phyloP scores from a whole-genome alignment of 2,113 vertebrate species.

The Cathartes aura region DNA sequence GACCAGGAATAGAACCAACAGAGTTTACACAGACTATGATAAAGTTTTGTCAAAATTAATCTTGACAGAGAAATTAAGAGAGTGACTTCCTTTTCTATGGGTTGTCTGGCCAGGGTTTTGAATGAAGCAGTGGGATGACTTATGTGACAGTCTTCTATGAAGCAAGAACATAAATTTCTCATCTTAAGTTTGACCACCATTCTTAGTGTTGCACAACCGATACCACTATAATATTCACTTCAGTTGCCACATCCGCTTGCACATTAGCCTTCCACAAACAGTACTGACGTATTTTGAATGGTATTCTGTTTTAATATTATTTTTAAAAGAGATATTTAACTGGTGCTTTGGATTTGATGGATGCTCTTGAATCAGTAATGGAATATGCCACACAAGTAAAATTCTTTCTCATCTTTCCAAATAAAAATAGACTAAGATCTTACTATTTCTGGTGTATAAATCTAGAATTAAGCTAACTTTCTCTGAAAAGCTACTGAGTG shows the following conservation, averaged over 20 bases:
- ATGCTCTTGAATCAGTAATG: background rate
- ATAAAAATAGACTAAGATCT: background rate
- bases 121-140: background rate
- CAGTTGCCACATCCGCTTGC: background rate
- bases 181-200: background rate
- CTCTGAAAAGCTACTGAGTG: background rate
- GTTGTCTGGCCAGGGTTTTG: background rate
- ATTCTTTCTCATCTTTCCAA: background rate
- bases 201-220: background rate
- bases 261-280: background rate
- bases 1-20: background rate
- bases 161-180: background rate
- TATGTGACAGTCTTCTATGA: background rate
- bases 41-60: background rate
- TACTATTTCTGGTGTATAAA: background rate
- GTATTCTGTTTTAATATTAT: background rate
- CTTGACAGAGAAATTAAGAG: background rate
- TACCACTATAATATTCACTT: background rate
- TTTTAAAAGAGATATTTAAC: background rate
- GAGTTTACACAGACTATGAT: background rate
- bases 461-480: background rate
- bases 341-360: background rate
- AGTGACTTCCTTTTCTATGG: background rate
- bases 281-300: background rate
- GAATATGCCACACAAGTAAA: background rate